Evolutionary conservation across 2,797 vertebrate genomes (phyloP), one percentile per base, ranked within the genome.

Genomic region (Lutjanus campechanus): DNA sequence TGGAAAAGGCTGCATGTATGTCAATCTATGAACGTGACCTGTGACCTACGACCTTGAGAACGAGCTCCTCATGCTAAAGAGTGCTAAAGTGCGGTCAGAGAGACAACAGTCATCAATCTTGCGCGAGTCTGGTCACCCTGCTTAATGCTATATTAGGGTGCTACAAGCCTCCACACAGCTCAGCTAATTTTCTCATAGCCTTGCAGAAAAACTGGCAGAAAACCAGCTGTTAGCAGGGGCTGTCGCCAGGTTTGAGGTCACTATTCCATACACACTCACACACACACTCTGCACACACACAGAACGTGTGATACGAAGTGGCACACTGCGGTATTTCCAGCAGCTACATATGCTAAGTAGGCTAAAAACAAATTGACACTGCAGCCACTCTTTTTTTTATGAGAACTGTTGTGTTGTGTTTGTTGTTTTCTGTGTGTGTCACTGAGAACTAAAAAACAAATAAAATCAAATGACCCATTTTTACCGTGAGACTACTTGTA

Each of bases 191-290:
- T 90, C 79, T 81, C 67, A 77, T 76, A 72, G 90, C 75, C 69
- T 92, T 90, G 91, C 85, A 91, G 76, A 92, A 91, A 88, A 89
- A 75, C 77, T 68, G 88, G 73, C 85, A 89, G 89, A 82, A 85
- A 88, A 91, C 77, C 87, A 91, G 87, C 76, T 85, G 80, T 85
- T 88, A 85, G 78, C 79, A 46, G 25, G 46, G 61, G 72, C 58
- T 70, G 72, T 73, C 12, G 53, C 77, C 85, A 86, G 78, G 79
- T 85, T 88, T 82, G 77, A 89, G 83, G 85, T 89, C 86, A 76
- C 69, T n/a, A 66, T 53, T 10, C 7, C 59, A 47, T 4, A 72
- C 73, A 79, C 20, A 46, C 61, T 59, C 2, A 2, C 68, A 61
- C 40, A 56, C 55, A 76, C 64, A 12, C 73, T 81, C 41, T 12